Percentiles rank a stretch among this genome's conserved stretches.
Conservation (phyloP, 2,888 invertebrate genomes). For the Lamellibrachia columna region DNA sequence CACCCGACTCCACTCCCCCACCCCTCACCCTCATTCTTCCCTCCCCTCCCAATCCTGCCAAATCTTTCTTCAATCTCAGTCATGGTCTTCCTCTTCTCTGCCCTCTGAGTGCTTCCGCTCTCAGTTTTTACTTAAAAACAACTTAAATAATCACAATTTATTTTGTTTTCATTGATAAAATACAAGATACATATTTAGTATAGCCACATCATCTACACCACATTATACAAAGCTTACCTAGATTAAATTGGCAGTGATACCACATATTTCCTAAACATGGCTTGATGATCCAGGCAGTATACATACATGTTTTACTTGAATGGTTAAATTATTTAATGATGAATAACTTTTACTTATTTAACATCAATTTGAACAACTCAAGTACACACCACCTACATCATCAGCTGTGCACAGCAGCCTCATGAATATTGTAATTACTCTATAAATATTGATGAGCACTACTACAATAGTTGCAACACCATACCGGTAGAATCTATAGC, state of each 20-base stretch:
- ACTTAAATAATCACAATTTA: neutral
- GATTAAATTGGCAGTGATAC: neutral
- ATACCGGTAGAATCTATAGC: neutral
- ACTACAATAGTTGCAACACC: neutral
- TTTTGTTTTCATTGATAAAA: neutral
- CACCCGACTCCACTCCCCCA: too few relatives aligned
- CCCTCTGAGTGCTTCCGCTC: too few relatives aligned
- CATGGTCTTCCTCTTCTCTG: too few relatives aligned
- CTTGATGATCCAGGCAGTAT: neutral
- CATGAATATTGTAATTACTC: neutral
- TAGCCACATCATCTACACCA: neutral
- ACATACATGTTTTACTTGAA: neutral
- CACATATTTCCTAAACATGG: neutral
- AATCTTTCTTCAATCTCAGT: too few relatives aligned
- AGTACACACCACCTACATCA: neutral
- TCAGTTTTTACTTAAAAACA: neutral
- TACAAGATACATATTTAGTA: neutral
- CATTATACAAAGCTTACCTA: neutral
- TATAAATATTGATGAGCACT: neutral
- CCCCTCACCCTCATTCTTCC: too few relatives aligned
- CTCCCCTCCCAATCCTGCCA: too few relatives aligned
- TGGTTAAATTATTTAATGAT: neutral
- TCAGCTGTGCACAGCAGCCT: neutral
- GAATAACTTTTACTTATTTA: neutral
- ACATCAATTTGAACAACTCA: neutral